Conservation (phyloP, 2,888 invertebrate genomes). For the Eumerus sabulonum region DNA sequence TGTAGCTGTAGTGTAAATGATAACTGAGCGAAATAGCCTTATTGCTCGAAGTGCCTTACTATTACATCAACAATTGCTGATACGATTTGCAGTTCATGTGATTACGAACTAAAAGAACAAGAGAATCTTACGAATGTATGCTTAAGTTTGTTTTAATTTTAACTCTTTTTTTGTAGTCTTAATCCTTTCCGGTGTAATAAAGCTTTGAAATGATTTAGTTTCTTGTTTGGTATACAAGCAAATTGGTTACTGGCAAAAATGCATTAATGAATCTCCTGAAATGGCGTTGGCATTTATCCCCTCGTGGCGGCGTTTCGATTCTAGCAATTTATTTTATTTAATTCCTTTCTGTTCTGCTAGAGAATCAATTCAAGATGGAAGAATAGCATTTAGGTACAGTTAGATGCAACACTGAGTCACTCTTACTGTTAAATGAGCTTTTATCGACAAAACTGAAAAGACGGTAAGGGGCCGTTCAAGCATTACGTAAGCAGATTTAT, state of each 20-base stretch:
- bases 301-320: too few relatives aligned
- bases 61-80: constrained; percentile 57
- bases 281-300: too few relatives aligned
- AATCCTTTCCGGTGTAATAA: constrained; percentile 73
- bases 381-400: too few relatives aligned
- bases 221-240: background rate
- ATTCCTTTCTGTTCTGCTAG: too few relatives aligned
- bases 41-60: constrained; percentile 41
- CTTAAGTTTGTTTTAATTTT: constrained; percentile 53
- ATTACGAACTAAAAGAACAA: constrained; percentile 30
- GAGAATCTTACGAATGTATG: constrained; percentile 20
- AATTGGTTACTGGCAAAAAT: constrained; percentile 58
- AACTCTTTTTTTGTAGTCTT: constrained; percentile 24
- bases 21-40: background rate
- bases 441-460: too few relatives aligned
- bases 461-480: too few relatives aligned
- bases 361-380: too few relatives aligned
- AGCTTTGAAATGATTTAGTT: constrained; percentile 42
- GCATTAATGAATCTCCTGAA: constrained; percentile 51
- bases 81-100: constrained; percentile 44
- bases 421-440: too few relatives aligned
- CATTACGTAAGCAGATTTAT: too few relatives aligned
- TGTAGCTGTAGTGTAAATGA: background rate
- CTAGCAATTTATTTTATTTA: too few relatives aligned
- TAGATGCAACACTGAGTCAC: too few relatives aligned